Base-by-base conservation (phyloP, 2,888 invertebrate species). In the Amphipoea lucens region DNA sequence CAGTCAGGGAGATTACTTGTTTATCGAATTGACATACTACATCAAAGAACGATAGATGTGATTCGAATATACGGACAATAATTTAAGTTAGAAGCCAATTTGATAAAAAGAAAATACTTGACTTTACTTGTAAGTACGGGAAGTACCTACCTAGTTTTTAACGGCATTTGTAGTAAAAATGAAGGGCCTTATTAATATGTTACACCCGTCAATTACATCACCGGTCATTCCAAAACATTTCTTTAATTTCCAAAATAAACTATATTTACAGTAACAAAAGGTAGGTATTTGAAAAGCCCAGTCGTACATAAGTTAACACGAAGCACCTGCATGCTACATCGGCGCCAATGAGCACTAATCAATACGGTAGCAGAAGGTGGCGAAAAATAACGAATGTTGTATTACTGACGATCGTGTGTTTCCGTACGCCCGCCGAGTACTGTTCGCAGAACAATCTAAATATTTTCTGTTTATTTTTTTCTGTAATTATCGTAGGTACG, bases 351-450 rank as follows among this genome's bases (percentile, higher is more conserved):
- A 96, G 95, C 92, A 92, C 96, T 96, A 96, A 96, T 96, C 96
- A 96, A 96, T 96, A 96, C 95, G 91, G 60, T 40, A 82, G 83
- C 86, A 89, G 92, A 93, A 95, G 95, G 95, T 95, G 96, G 95
- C 95, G 96, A 96, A 96, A 96, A 96, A 96, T 96, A 96, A 96
- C 96, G 95, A 95, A 95, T 95, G 95, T 95, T 95, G 95, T 95
- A 94, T 95, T 96, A 95, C 94, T 91, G 92, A 91, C 91, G 92
- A 93, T 95, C 95, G 95, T 95, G 94, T 94, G 95, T 94, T 95
- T 95, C 95, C 95, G 95, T 92, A 91, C 87, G 87, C 88, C 75
- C 91, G 90, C 88, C 84, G 4, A 14, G 93, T 93, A 95, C 88
- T 51, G 93, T 51, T 74, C 7, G 93, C 94, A 95, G 42, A 91